Base-by-base conservation (phyloP, 2,888 invertebrate genomes). In the Teleiodes luculella region DNA sequence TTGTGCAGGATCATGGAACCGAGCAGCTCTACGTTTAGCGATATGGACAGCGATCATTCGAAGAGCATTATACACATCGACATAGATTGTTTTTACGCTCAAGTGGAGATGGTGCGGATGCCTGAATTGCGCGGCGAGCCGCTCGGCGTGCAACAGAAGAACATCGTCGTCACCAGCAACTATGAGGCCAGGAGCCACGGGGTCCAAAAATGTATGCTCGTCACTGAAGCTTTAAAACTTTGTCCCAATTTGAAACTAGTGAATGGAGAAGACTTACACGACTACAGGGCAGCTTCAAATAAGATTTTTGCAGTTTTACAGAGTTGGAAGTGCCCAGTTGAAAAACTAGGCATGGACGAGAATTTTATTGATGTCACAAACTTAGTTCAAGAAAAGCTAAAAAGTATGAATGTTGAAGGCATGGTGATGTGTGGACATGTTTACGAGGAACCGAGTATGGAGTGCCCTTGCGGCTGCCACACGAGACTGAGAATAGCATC, bases 1-100 rank as follows among this genome's bases (percentile, higher is more conserved):
- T 75, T 72, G 74, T 76, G 63, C 84, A 89, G 88, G 78, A 84
- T 72, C 77, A 89, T 89, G 88, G 88, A 88, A 76, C 77, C 87
- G 61, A 80, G 83, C 76, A 79, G 84, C 77, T 83, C 86, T 66
- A 72, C 80, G 66, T 80, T 71, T 70, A 74, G 76, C 61, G 81
- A 83, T 61, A 70, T 70, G 63, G 78, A 77, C 58, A 76, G 69
- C 59, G 85, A 83, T 60, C 95, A 95, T 80, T 86, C 91, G 52
- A 92, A 92, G 70, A 92, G 92, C 58, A 94, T 96, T 64, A 91
- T 96, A 70, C 96, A 96, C 76, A 88, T 96, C 67, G 96, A 96
- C 76, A 90, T 95, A 74, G 96, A 96, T 78, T 96, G 94, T 78
- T 96, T 95, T 83, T 96, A 96, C 83, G 96, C 96, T 57, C 96